Evolutionary conservation across 2,888 invertebrate genomes (phyloP), one percentile per base, ranked within the genome.

Genomic region (Oscheius sp.): DNA sequence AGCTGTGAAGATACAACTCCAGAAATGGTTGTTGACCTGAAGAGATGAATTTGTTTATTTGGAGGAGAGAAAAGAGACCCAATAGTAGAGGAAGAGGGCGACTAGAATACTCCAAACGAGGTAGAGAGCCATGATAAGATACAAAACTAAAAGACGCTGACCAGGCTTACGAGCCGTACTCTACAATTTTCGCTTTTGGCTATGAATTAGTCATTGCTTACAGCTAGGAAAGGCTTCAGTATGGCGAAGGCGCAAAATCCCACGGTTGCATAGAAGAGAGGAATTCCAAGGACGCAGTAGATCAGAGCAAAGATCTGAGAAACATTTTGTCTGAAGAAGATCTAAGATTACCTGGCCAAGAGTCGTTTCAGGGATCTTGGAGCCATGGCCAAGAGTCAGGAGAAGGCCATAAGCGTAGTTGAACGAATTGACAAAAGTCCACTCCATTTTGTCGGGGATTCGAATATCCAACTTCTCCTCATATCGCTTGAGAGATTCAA

Each of bases 21-120:
- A 83, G 69, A 79, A 80, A 61, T 77, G 75, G 31, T 81, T 75
- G 58, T 70, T 55, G n/a, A 77, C 72, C 74, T 76, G 45, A 25
- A 66, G 63, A 27, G 45, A 23, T n/a, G 23, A 29, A 27, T 25
- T 52, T 27, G 12, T n/a, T n/a, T 5, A 20, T 27, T 27, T 12
- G 29, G 12, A 2, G n/a, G 8, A 29, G 31, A 25, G n/a, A 17
- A 17, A 37, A 55, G 10, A 23, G 64, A 77, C 75, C 73, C 75
- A 71, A 61, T 73, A 73, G 64, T 74, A 76, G 37, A 76, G 73
- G 57, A 70, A 73, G 3, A 74, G 50, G 25, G 72, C 73, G 23
- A 78, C 65, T 27, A 76, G 72, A 37, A 98, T 95, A 65, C 97
- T 97, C 88, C 96, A 96, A 75, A 98, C 95, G 75, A 98, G 42